phyloP scores from a whole-genome alignment of 2,113 vertebrate genomes.

The Rattus norvegicus region DNA sequence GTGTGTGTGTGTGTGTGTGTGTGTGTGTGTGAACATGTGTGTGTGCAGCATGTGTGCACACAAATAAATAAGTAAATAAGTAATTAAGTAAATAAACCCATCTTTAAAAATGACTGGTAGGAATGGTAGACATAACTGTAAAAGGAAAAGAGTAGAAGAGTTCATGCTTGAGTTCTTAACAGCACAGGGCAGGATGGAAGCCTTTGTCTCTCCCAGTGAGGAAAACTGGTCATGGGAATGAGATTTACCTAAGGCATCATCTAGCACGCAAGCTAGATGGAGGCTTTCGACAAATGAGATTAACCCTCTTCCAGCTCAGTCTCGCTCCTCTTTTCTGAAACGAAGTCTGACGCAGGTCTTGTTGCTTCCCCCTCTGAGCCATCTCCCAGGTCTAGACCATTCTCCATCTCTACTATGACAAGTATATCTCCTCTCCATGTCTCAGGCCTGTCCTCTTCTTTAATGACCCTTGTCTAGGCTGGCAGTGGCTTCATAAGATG shows the following conservation, averaged over 20 bases:
- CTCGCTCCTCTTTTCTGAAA: background rate
- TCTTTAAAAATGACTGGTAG: too few species aligned
- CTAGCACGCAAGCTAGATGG: background rate
- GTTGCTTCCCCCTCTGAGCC: background rate
- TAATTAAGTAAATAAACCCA: background rate
- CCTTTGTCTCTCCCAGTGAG: background rate
- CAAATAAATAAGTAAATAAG: background rate
- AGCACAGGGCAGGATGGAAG: background rate
- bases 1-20: background rate
- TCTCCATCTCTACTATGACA: background rate
- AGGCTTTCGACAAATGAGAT: background rate
- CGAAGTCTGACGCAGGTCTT: background rate
- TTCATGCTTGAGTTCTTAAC: background rate
- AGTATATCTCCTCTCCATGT: background rate
- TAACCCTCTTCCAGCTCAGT: background rate
- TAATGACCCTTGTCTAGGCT: background rate
- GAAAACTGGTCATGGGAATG: background rate
- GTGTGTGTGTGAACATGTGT: background rate
- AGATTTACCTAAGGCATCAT: background rate
- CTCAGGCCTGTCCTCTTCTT: background rate
- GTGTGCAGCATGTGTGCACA: background rate
- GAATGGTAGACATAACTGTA: background rate
- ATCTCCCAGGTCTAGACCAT: background rate
- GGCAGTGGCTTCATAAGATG: background rate
- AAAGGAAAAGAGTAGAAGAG: background rate